Evolutionary conservation across 1,140 invertebrate species (phyloP).

Genomic region (Ceratina japonica): DNA sequence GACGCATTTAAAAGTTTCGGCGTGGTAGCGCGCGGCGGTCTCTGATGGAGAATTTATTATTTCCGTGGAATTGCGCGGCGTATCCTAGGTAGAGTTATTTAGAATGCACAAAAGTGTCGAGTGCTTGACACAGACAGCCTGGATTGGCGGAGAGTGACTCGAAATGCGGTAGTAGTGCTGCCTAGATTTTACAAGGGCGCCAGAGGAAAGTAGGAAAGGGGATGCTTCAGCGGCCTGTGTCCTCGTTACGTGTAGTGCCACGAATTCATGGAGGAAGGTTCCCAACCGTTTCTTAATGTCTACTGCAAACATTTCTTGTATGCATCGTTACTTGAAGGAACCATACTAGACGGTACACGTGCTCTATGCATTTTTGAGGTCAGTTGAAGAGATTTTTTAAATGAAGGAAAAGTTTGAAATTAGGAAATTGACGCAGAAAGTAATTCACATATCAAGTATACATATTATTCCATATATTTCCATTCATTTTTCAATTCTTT

Average conservation of each 20-base stretch:
- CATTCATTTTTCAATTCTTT: no score
- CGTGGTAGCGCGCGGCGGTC: no score
- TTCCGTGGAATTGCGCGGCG: background rate
- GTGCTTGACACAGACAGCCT: slow-evolving; percentile 54
- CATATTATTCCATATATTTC: no score
- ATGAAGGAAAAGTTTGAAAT: no score
- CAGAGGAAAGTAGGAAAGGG: slow-evolving; percentile 35
- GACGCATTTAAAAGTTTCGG: background rate
- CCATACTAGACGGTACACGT: slow-evolving; percentile 11
- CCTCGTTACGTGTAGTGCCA: slow-evolving; percentile 60
- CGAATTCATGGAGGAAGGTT: slow-evolving; percentile 37
- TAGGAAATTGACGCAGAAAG: no score
- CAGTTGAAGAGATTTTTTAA: background rate
- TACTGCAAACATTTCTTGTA: slow-evolving; percentile 60
- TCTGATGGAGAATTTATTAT: slow-evolving; percentile 15
- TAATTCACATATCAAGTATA: no score
- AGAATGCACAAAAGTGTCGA: slow-evolving; percentile 57
- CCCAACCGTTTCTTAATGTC: slow-evolving; percentile 50
- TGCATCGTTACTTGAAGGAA: slow-evolving; percentile 13
- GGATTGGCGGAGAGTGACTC: slow-evolving; percentile 44
- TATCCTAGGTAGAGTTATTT: slow-evolving; percentile 45
- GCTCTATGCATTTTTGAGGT: slow-evolving; percentile 17
- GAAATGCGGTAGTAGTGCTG: slow-evolving; percentile 4
- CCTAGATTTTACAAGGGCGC: slow-evolving; percentile 36
- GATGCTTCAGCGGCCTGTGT: slow-evolving; percentile 47